These are phyloP conservation scores for Drosophila littoralis DNA, from an alignment of 1,140 invertebrate species.

Conservation along the genomic window DNA sequence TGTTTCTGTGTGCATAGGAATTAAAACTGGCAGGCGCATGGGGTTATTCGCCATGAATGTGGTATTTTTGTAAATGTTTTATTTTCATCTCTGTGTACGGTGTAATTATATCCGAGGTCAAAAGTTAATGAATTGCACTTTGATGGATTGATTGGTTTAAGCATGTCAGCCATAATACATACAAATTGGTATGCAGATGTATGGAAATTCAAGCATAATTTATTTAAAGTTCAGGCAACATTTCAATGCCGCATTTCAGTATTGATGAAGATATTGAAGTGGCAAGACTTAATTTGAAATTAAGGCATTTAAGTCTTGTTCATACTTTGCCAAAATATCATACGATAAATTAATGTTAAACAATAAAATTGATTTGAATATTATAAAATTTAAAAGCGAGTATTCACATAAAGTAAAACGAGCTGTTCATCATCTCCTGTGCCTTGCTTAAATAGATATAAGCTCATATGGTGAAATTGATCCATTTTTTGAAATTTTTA, in stretches of 20 bases:
- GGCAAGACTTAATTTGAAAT: background rate
- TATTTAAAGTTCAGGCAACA: background rate
- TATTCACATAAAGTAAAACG: too few relatives aligned
- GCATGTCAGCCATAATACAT: background rate
- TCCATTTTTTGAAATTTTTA: too few relatives aligned
- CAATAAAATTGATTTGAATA: too few relatives aligned
- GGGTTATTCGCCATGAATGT: constrained; percentile 21
- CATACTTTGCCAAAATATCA: too few relatives aligned
- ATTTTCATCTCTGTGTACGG: constrained; percentile 51
- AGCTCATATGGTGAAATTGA: too few relatives aligned
- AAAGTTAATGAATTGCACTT: constrained; percentile 64
- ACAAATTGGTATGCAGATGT: background rate
- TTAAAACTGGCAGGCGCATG: constrained; percentile 6
- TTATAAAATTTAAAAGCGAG: too few relatives aligned
- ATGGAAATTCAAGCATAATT: background rate
- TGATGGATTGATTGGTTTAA: constrained; percentile 27
- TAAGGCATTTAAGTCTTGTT: background rate
- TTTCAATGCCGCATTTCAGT: background rate
- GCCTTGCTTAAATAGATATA: too few relatives aligned
- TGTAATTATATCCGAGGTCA: constrained; percentile 40
- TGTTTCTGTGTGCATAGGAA: constrained; percentile 17
- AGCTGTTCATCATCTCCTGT: too few relatives aligned
- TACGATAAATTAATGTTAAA: too few relatives aligned
- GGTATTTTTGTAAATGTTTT: constrained; percentile 58
- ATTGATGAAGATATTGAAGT: background rate